These are phyloP conservation scores for Caenorhabditis brenneri DNA, from an alignment of 1,140 invertebrate species.

Conservation along the genomic window DNA sequence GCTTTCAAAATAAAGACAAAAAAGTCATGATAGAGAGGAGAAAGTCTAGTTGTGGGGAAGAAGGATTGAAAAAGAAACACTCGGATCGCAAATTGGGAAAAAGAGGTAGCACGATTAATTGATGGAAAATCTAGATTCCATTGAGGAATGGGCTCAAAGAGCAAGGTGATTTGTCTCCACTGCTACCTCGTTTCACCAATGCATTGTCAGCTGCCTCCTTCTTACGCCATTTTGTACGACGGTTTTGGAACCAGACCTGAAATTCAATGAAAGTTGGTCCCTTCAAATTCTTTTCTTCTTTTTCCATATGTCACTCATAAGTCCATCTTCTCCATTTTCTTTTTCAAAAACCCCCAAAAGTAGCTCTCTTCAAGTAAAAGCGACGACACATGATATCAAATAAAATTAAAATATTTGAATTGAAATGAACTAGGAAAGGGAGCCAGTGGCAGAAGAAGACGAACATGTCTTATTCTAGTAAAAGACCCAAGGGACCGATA, in stretches of 20 bases:
- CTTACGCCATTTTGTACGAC: conserved; percentile 98
- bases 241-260: conserved; percentile 99
- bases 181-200: conserved; percentile 30
- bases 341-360: background rate
- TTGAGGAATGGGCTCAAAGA: conserved; percentile 15
- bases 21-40: background rate
- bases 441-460: background rate
- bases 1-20: background rate
- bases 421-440: conserved; percentile 22
- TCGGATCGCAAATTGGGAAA: background rate
- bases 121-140: background rate
- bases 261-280: too few relatives aligned
- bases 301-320: background rate
- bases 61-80: background rate
- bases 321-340: background rate
- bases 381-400: conserved; percentile 43
- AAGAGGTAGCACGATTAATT: background rate
- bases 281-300: background rate
- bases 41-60: background rate
- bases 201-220: conserved; percentile 88
- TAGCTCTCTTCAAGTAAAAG: background rate
- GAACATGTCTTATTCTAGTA: background rate
- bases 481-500: background rate
- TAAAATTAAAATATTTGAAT: conserved; percentile 44
- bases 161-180: conserved; percentile 21